Conservation (phyloP, 2,888 invertebrate genomes). For the Drosophila subsilvestris region DNA sequence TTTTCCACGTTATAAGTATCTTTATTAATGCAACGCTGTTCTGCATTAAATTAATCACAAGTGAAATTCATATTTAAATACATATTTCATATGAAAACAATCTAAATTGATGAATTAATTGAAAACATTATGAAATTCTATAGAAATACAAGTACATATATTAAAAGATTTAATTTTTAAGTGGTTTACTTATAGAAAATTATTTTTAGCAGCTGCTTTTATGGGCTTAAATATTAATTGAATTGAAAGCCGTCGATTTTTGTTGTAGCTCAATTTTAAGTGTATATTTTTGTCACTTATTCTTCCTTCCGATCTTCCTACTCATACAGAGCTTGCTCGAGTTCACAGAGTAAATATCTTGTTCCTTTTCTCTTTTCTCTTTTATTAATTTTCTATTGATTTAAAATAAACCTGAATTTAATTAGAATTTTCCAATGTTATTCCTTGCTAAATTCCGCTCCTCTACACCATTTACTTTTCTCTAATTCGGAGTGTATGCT, state of each 20-base stretch:
- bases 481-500: not conserved
- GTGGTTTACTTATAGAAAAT: too few relatives aligned
- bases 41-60: not conserved
- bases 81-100: not conserved
- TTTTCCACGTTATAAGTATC: slow-evolving; percentile 4
- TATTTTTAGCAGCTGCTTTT: not conserved
- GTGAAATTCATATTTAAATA: not conserved
- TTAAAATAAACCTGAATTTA: not conserved
- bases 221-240: not conserved
- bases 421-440: not conserved
- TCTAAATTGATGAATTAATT: not conserved
- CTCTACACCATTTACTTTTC: not conserved
- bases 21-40: slow-evolving; percentile 18
- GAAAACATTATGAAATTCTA: not conserved
- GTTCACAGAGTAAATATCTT: too few relatives aligned
- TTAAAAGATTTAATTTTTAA: too few relatives aligned
- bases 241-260: not conserved
- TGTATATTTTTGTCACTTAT: not conserved
- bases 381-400: not conserved
- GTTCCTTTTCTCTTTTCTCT: too few relatives aligned
- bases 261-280: not conserved
- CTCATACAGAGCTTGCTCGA: too few relatives aligned
- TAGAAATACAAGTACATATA: too few relatives aligned
- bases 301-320: not conserved
- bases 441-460: not conserved